phyloP scores from a whole-genome alignment of 2,113 vertebrate species.

The Ammodytes dubius region DNA sequence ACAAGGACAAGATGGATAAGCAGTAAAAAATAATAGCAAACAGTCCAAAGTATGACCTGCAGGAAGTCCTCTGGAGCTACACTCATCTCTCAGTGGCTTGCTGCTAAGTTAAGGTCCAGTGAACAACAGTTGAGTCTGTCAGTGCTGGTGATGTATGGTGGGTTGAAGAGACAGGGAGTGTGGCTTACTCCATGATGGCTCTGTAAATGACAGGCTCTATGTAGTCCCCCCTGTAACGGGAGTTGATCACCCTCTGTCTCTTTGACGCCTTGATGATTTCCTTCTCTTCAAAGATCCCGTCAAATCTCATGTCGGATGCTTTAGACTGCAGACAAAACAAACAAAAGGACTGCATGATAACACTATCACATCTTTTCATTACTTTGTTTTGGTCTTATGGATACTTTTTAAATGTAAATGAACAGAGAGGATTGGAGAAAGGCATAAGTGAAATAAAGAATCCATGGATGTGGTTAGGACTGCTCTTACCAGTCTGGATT shows the following conservation, averaged over 20 bases:
- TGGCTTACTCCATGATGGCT: conserved; percentile 96
- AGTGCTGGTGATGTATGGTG: conserved; percentile 72
- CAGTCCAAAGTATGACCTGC: conserved; percentile 37
- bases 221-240: conserved; percentile 97
- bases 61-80: conserved; percentile 49
- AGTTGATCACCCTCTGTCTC: conserved; percentile 97
- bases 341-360: conserved; percentile 1
- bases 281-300: conserved; percentile 97
- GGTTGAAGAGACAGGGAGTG: neutral
- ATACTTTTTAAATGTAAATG: neutral
- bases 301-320: conserved; percentile 99
- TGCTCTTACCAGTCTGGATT: conserved; percentile 91
- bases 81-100: conserved; percentile 52
- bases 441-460: neutral
- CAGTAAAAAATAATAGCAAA: conserved; percentile 23
- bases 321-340: conserved; percentile 87
- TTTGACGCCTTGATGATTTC: conserved; percentile 96
- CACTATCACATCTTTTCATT: neutral
- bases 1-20: neutral
- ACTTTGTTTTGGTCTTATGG: neutral
- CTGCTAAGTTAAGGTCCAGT: conserved; percentile 57
- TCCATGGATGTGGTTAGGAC: neutral
- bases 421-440: neutral
- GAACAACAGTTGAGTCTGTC: conserved; percentile 56
- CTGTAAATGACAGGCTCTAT: conserved; percentile 98